A percentile compares a stretch with the other conserved stretches of the same genome.
These are phyloP conservation scores for Galerucella calmariensis DNA, from an alignment of 2,888 invertebrate genomes.

Conservation along the genomic window DNA sequence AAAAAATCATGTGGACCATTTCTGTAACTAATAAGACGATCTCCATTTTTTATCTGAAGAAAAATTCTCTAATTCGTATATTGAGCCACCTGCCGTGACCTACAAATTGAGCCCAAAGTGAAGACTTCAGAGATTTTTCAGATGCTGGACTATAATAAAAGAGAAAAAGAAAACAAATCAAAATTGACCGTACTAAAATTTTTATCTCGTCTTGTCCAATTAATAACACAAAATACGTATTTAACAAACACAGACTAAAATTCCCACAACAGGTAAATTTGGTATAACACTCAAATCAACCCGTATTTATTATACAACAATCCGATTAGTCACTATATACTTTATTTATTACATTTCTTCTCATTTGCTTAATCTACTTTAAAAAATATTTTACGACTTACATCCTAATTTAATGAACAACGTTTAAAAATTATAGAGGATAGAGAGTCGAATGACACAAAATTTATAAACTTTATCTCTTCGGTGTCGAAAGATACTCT, in stretches of 20 bases:
- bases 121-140: no score
- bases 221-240: constrained; percentile 27
- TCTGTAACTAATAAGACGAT: no score
- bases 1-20: no score
- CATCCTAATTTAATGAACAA: constrained; percentile 28
- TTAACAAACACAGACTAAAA: constrained; percentile 19
- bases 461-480: neutral
- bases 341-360: constrained; percentile 29
- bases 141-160: no score
- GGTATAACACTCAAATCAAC: no score
- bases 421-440: constrained; percentile 10
- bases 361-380: constrained; percentile 43
- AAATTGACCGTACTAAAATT: neutral
- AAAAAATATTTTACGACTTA: constrained; percentile 29
- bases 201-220: constrained; percentile 6
- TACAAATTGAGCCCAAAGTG: no score
- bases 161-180: no score
- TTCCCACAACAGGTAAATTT: constrained; percentile 35
- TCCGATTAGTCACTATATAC: constrained; percentile 20
- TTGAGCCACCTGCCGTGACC: no score
- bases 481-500: neutral
- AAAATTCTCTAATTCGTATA: no score
- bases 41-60: no score
- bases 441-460: neutral
- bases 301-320: constrained; percentile 33